These are phyloP conservation scores for Anabas testudineus DNA, from an alignment of 2,797 vertebrate species.

Conservation along the genomic window DNA sequence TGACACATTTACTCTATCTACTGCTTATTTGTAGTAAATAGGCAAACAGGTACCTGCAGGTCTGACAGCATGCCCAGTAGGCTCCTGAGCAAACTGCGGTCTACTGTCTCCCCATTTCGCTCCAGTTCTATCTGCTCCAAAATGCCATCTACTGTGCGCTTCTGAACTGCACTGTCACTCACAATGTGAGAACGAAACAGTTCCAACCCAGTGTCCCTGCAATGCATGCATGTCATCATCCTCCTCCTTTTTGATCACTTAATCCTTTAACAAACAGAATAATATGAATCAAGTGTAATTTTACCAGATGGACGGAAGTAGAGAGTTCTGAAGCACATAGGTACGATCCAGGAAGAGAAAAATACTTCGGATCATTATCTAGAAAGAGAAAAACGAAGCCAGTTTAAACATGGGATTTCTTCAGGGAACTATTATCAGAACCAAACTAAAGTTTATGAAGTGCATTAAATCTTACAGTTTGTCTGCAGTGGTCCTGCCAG, in stretches of 20 bases:
- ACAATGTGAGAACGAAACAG: constrained; percentile 98
- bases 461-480: constrained; percentile 90
- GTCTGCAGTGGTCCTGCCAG: constrained; percentile 99
- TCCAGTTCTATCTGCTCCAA: constrained; percentile 96
- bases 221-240: constrained; percentile 34
- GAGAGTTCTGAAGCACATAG: constrained; percentile 98
- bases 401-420: background rate
- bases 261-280: background rate
- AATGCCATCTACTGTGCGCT: constrained; percentile 97
- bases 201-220: constrained; percentile 97
- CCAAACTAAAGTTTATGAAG: constrained; percentile 75
- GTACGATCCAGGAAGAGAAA: constrained; percentile 99
- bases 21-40: background rate
- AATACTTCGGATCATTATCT: constrained; percentile 97
- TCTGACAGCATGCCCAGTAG: constrained; percentile 99
- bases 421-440: background rate
- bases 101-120: constrained; percentile 94
- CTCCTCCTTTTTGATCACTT: background rate
- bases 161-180: constrained; percentile 96
- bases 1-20: background rate
- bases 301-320: constrained; percentile 99
- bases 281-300: constrained; percentile 29
- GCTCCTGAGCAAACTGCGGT: constrained; percentile 95
- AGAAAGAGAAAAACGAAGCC: background rate
- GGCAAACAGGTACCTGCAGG: constrained; percentile 89